Conservation (phyloP, 2,797 vertebrate species). For the Acanthurus lineatus region DNA sequence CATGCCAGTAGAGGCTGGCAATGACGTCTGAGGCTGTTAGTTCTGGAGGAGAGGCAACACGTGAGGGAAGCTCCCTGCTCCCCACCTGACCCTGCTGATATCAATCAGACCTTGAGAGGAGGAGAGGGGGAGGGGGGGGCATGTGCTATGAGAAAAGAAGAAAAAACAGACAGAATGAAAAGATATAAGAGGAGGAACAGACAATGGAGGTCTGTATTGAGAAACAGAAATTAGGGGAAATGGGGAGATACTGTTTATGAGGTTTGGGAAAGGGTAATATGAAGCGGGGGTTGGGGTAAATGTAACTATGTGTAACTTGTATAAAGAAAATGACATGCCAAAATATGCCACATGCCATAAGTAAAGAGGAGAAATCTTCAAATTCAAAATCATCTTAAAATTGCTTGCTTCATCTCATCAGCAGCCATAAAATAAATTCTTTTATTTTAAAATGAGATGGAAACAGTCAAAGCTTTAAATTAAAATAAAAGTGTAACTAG, state of each 20-base stretch:
- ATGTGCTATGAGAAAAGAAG: constrained; percentile 21
- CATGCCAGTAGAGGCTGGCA: constrained; percentile 27
- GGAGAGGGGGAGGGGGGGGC: background rate
- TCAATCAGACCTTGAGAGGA: constrained; percentile 63
- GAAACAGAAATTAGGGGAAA: constrained; percentile 1
- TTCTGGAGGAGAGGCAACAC: constrained; percentile 47
- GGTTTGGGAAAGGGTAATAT: background rate
- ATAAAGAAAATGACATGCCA: background rate
- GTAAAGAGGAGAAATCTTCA: background rate
- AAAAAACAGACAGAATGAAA: constrained; percentile 24
- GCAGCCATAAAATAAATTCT: background rate
- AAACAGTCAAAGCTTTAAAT: background rate
- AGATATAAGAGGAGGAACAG: constrained; percentile 34
- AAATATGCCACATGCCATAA: background rate
- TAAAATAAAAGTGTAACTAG: background rate
- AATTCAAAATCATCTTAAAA: background rate
- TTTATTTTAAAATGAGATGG: background rate
- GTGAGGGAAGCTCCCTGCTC: constrained; percentile 59
- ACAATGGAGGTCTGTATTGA: constrained; percentile 32
- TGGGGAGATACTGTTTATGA: constrained; percentile 18
- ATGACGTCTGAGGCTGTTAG: constrained; percentile 38
- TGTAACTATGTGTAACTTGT: background rate
- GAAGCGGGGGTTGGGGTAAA: too few relatives aligned
- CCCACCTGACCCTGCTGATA: constrained; percentile 61
- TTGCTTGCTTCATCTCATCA: background rate